Percentiles rank a stretch among this genome's conserved stretches.
Evolutionary conservation across 2,113 vertebrate genomes (phyloP).

Genomic region (Grammomys surdaster): DNA sequence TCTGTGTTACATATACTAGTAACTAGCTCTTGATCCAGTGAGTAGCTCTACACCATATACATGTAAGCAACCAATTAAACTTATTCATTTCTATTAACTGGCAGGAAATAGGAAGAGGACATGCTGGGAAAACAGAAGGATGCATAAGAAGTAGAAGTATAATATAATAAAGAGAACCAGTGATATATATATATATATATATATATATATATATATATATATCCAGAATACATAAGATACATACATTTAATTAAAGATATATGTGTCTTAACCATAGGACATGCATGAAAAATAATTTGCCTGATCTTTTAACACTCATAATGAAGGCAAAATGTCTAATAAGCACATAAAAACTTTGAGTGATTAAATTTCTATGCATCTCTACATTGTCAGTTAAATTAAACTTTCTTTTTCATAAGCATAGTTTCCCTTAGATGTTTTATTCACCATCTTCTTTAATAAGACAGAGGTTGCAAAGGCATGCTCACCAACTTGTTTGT

Average conservation of each 20-base stretch:
- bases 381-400: neutral
- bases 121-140: neutral
- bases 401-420: neutral
- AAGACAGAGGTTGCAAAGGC: neutral
- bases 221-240: neutral
- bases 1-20: neutral
- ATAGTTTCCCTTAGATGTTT: neutral
- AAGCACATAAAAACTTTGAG: neutral
- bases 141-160: neutral
- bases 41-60: neutral
- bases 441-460: neutral
- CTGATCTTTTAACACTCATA: neutral
- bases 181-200: neutral
- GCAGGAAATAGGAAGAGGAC: neutral
- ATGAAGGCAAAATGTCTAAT: conserved; percentile 9
- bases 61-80: neutral
- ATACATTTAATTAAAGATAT: neutral
- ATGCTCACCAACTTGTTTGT: neutral
- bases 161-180: neutral
- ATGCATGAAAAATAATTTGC: neutral
- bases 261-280: neutral
- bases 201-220: neutral
- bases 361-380: neutral
- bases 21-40: neutral
- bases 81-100: neutral